Base-by-base conservation (phyloP, 2,113 vertebrate species). In the Ptilonorhynchus violaceus region DNA sequence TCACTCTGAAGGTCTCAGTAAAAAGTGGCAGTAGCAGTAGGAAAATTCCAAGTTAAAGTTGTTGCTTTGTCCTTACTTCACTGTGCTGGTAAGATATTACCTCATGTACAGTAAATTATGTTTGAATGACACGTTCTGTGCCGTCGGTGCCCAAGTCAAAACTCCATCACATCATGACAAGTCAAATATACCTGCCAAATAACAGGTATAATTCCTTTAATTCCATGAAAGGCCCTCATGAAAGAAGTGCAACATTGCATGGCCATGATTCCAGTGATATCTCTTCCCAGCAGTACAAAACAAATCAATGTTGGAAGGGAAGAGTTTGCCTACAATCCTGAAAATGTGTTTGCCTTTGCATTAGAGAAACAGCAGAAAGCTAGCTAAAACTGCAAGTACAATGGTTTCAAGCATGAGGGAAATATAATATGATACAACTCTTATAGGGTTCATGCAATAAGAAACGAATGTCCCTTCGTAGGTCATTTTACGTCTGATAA, bases 21-120 rank as follows among this genome's bases (percentile, higher is more conserved):
- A 86, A 60, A 90, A 77, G 47, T 39, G 33, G 30, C 56, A 87
- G 81, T 16, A 85, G 56, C 73, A 93, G 37, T 39, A 39, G 44
- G 60, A 53, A 93, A 94, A 96, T 92, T 96, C 86, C 82, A 89
- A 93, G 81, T 87, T 50, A n/a, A 74, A 96, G 59, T 14, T 46
- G 64, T 91, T 95, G 91, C 30, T 76, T 49, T 92, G 79, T 62
- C 70, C 75, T 87, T 52, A 83, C 47, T 58, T 95, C 80, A 83
- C 42, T 20, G 35, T 80, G 52, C 78, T 4, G 9, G 56, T 79
- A 92, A 89, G 41, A 28, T 70, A 95, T 44, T 67, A 91, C 52
- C 59, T 94, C 75, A 93, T 63, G 49, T 60, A 47, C 22, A 60
- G 69, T 16, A 58, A 9, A 30, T 78, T 75, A 46, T 39, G 24